Base-by-base conservation (phyloP, 2,797 vertebrate species). In the Lagorchestes hirsutus region DNA sequence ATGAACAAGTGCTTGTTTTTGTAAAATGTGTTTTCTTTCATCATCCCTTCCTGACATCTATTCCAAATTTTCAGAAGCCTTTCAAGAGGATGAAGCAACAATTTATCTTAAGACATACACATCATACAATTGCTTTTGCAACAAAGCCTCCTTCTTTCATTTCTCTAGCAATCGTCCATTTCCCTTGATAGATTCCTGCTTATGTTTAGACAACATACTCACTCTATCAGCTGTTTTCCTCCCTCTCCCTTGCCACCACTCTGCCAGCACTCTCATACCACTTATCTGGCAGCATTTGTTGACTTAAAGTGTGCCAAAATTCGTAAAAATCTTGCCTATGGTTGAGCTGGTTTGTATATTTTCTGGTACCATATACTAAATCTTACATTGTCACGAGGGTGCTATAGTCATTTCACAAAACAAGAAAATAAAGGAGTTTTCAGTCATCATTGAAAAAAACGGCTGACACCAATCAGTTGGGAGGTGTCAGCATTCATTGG, bases 211-310 rank as follows among this genome's bases (percentile, higher is more conserved):
- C 94, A 96, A 95, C 54, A 28, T 59, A 54, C 87, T 96, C 92
- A 95, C 59, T 95, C 90, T 59, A 92, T 46, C 94, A 97, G 87
- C 94, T 97, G 95, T 58, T 94, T 94, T 92, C 54, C 62, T 31
- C 6, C 0, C 11, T 50, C 0, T 90, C 95, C 52, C 92, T 94
- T 94, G 91, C 91, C 94, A 74, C 90, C 91, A 90, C 12, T 6
- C 4, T 91, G 55, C 91, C 94, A 96, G 90, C 52, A 29, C 74
- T 94, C 92, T 93, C 95, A 87, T 96, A 96, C 90, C 74, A 95
- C 54, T 95, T 95, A 97, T 96, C 97, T 97, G 97, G 96, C 93
- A 96, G 95, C 93, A 94, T 93, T 96, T 96, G 82, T 96, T 93
- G 96, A 95, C 16, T 92, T 91, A 96, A 96, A 97, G 29, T 87